These are phyloP conservation scores for Macrocentrus cingulum DNA, from an alignment of 1,140 invertebrate species.

Conservation along the genomic window DNA sequence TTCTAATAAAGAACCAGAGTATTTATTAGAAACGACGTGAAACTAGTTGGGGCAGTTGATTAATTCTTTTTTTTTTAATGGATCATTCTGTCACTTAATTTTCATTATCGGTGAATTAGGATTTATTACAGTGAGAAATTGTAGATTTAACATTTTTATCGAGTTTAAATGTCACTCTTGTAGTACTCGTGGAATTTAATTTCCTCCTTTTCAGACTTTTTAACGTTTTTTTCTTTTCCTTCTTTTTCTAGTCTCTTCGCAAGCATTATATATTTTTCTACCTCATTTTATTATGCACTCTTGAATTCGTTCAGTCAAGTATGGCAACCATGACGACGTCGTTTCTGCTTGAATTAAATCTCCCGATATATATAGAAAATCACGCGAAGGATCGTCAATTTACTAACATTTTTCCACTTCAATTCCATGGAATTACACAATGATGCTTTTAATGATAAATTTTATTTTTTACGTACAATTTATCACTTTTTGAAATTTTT, in stretches of 20 bases:
- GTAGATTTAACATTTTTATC: no score
- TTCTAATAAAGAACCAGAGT: background rate
- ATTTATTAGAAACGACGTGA: background rate
- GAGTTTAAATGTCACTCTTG: no score
- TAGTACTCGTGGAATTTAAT: no score
- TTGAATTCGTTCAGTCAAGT: conserved; percentile 10
- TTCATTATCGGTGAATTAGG: no score
- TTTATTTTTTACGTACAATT: no score
- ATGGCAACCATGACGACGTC: background rate
- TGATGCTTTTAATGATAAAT: no score
- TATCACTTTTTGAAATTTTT: no score
- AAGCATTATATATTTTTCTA: background rate
- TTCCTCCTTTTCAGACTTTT: no score
- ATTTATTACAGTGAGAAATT: no score
- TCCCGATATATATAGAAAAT: background rate
- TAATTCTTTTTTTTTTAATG: background rate
- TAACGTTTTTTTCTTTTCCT: background rate
- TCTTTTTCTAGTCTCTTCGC: no score
- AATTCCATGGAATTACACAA: background rate
- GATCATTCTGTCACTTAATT: no score
- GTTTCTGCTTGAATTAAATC: conserved; percentile 20
- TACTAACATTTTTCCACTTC: background rate
- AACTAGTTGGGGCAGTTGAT: no score
- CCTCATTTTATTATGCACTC: background rate
- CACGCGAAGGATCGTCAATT: background rate